phyloP scores from a whole-genome alignment of 1,140 invertebrate species.

The Leptonema lineaticorne region DNA sequence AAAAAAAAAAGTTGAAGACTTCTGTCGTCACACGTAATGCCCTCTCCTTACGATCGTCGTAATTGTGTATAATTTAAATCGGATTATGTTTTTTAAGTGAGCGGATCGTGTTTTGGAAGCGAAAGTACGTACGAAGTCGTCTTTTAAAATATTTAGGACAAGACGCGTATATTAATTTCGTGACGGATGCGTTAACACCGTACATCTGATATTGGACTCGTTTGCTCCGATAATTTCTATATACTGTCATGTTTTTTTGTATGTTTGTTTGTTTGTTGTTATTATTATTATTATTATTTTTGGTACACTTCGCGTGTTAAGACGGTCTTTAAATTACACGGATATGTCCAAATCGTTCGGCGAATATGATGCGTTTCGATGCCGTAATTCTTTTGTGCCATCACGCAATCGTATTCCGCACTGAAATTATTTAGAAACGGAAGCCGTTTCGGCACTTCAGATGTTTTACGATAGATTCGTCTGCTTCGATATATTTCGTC shows the following conservation, averaged over 20 bases:
- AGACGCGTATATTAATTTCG: too few species aligned
- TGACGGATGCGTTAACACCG: not conserved
- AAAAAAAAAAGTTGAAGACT: too few species aligned
- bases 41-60: too few species aligned
- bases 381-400: not conserved
- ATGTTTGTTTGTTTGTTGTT: not conserved
- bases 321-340: not conserved
- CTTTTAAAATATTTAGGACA: too few species aligned
- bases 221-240: not conserved
- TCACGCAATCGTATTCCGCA: not conserved
- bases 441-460: not conserved
- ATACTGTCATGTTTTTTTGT: not conserved
- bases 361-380: not conserved
- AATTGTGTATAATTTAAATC: too few species aligned
- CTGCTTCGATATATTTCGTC: not conserved
- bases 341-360: constrained; percentile 3
- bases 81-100: too few species aligned
- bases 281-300: not conserved
- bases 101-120: too few species aligned
- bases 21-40: too few species aligned
- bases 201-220: not conserved
- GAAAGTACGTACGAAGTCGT: too few species aligned
- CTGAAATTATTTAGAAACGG: not conserved
- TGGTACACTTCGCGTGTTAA: not conserved
- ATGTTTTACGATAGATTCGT: not conserved